These are phyloP conservation scores for Ornithorhynchus anatinus DNA, from an alignment of 2,113 vertebrate genomes.

Conservation along the genomic window DNA sequence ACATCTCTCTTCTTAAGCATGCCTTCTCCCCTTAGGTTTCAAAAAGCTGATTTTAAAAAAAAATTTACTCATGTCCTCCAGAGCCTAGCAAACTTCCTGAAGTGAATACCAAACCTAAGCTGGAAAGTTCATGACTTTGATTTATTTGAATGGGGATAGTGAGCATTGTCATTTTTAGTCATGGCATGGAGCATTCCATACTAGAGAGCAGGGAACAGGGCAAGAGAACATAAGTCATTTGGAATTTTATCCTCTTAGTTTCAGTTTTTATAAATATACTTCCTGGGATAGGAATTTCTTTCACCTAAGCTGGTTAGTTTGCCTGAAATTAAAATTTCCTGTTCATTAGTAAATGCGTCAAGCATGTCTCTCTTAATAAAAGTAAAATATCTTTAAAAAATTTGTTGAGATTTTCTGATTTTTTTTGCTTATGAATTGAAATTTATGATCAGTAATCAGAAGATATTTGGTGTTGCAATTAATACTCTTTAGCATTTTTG, in stretches of 20 bases:
- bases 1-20: too few species aligned
- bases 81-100: constrained; percentile 29
- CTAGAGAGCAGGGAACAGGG: background rate
- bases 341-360: constrained; percentile 52
- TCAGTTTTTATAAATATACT: constrained; percentile 35
- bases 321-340: constrained; percentile 30
- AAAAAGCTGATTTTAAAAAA: too few species aligned
- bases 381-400: constrained; percentile 38
- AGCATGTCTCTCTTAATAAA: constrained; percentile 53
- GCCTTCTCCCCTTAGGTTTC: too few species aligned
- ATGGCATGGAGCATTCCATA: background rate
- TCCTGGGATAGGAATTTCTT: constrained; percentile 33
- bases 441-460: constrained; percentile 37
- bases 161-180: constrained; percentile 2
- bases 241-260: constrained; percentile 22
- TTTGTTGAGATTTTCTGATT: constrained; percentile 58
- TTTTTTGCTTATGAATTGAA: constrained; percentile 42
- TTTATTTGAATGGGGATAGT: constrained; percentile 27
- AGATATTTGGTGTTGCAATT: constrained; percentile 38
- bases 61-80: too few species aligned
- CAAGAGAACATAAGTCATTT: background rate
- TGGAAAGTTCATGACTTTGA: constrained; percentile 37
- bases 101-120: constrained; percentile 24
- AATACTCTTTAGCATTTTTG: constrained; percentile 63
- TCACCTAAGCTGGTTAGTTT: constrained; percentile 24